A percentile compares a stretch with the other conserved stretches of the same genome.
Evolutionary conservation across 1,140 invertebrate species (phyloP).

Genomic region (Neodiprion pinetum): DNA sequence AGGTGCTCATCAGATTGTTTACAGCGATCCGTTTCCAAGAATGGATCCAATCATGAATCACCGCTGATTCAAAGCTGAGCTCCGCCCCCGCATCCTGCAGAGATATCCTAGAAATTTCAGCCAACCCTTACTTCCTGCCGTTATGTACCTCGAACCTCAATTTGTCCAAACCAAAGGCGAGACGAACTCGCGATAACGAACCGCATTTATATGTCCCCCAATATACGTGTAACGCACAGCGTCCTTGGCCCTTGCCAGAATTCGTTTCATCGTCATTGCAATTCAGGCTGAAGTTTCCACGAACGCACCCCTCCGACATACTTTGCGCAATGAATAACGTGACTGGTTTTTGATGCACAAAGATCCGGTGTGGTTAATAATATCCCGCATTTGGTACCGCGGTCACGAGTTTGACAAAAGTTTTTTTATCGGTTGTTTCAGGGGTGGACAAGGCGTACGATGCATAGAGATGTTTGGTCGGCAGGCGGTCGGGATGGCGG

Average conservation of each 20-base stretch:
- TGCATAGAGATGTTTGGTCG: slow-evolving; percentile 66
- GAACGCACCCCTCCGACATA: neutral
- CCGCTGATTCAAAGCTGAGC: neutral
- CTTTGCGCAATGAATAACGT: too few relatives aligned
- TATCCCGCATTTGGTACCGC: too few relatives aligned
- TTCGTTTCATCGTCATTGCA: too few relatives aligned
- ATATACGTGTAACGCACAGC: too few relatives aligned
- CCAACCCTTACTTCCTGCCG: slow-evolving; percentile 35
- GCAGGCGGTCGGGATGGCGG: slow-evolving; percentile 48
- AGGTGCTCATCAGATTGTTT: too few relatives aligned
- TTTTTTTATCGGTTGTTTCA: slow-evolving; percentile 54
- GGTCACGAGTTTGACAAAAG: neutral
- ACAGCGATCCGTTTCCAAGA: neutral
- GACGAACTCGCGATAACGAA: neutral
- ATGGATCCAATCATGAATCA: neutral
- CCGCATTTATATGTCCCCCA: too few relatives aligned
- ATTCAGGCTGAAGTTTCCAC: neutral
- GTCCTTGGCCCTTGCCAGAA: too few relatives aligned
- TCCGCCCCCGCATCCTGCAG: slow-evolving; percentile 19
- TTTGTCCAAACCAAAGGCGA: neutral
- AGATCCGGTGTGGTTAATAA: too few relatives aligned
- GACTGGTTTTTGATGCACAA: too few relatives aligned
- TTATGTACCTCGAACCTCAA: neutral
- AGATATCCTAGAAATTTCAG: slow-evolving; percentile 35
- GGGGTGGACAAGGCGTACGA: slow-evolving; percentile 84